These are phyloP conservation scores for Sialia sialis DNA, from an alignment of 2,113 vertebrate genomes.

Conservation along the genomic window DNA sequence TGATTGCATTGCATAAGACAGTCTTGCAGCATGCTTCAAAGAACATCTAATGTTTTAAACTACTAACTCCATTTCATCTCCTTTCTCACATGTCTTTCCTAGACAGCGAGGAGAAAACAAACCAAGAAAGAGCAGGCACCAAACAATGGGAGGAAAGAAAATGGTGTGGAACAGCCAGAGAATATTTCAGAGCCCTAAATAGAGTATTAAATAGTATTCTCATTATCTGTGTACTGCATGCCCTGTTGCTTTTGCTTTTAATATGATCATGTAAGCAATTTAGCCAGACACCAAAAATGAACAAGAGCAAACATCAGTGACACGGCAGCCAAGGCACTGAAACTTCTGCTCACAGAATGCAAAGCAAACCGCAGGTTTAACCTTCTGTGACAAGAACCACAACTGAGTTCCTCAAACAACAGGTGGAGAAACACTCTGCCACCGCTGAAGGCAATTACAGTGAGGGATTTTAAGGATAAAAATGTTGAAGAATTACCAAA, in stretches of 20 bases:
- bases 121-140: not conserved
- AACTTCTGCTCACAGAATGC: not conserved
- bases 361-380: not conserved
- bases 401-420: not conserved
- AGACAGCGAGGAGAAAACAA: not conserved
- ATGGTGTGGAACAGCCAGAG: not conserved
- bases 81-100: constrained; percentile 9
- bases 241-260: constrained; percentile 25
- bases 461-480: not conserved
- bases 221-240: not conserved
- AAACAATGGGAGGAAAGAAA: not conserved
- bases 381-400: not conserved
- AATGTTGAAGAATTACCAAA: not conserved
- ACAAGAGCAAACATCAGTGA: not conserved
- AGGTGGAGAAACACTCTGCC: not conserved
- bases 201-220: not conserved
- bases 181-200: not conserved
- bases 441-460: not conserved
- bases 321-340: not conserved
- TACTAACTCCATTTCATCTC: not conserved
- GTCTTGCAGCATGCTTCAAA: constrained; percentile 26
- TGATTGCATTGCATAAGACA: constrained; percentile 31
- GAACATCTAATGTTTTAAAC: constrained; percentile 32
- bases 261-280: not conserved
- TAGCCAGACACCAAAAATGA: not conserved